Base-by-base conservation (phyloP, 1,140 invertebrate species). In the Drosophila punjabiensis region DNA sequence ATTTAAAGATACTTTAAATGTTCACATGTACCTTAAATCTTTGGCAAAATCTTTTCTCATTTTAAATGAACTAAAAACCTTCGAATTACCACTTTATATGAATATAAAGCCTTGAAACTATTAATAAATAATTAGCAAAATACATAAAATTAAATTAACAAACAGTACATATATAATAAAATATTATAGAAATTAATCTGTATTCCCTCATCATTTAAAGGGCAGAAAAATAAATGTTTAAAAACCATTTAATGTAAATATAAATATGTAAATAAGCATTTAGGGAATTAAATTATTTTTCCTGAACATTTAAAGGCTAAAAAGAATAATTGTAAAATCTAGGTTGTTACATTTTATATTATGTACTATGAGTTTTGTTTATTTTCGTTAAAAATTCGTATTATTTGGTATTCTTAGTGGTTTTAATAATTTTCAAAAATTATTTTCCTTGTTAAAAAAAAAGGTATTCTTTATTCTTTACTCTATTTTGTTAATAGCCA, bases 351-450 rank as follows among this genome's bases (percentile, higher is more conserved):
- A 10, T 43, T 18, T 43, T 4, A 24, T 18, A 45, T 24, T 5
- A 24, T 14, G 5, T 13, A 33, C 32, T 1, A 9, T 0, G 0
- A 45, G 20, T 5, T 11, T 5, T 5, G 4, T 4, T 24, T 24
- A 43, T 14, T 0, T 0, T 20, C 6, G 3, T n/a, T 1, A 11
- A 18, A 33, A 33, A 33, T 32, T 32, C 1, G 0, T 13, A 18
- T 33, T 33, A 10, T 3, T 10, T 0, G 4, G 0, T n/a, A 0
- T 3, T 0, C 33, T 20, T 14, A 13, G 0, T 16, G 7, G 7
- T 14, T 28, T 1, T 16, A 20, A 16, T 4, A 16, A 28, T 5
- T 13, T 4, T 10, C 10, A 14, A 16, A 20, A 45, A 32, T 3
- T 13, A 32, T 18, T 30, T n/a, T 1, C 1, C 16, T n/a, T 20